Conservation (phyloP, 2,113 vertebrate genomes). For the Varanus komodoensis region DNA sequence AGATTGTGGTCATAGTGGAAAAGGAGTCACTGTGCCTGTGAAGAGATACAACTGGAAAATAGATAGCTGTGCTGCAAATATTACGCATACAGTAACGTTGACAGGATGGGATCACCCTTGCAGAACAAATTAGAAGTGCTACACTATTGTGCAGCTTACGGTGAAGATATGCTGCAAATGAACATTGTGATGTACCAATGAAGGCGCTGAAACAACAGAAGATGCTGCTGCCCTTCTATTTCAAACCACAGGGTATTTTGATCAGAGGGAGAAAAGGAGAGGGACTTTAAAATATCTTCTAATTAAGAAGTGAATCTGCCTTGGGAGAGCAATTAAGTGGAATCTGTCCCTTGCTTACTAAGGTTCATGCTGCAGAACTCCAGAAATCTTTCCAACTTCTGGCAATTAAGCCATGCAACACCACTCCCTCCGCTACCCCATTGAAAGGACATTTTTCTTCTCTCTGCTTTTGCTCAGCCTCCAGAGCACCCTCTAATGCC, state of each 20-base stretch:
- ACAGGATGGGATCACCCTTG: background rate
- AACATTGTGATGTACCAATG: background rate
- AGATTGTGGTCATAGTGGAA: background rate
- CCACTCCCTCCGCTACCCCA: conserved; percentile 14
- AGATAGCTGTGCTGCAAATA: background rate
- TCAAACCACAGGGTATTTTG: conserved; percentile 8
- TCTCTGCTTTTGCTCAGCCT: background rate
- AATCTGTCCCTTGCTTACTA: conserved; percentile 56
- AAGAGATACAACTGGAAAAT: background rate
- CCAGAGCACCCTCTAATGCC: background rate
- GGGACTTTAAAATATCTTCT: conserved; percentile 69
- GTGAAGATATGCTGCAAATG: background rate
- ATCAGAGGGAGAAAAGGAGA: conserved; percentile 32
- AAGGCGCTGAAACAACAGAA: conserved; percentile 23
- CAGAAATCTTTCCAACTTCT: conserved; percentile 55
- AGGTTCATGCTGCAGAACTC: conserved; percentile 50
- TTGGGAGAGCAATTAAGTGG: conserved; percentile 73
- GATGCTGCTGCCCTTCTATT: conserved; percentile 32
- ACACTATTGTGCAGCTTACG: background rate
- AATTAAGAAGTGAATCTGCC: conserved; percentile 70
- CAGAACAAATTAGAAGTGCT: background rate
- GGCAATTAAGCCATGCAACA: conserved; percentile 60
- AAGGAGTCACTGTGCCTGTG: background rate
- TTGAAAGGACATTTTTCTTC: background rate
- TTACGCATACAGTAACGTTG: background rate